Percentiles rank a stretch among this genome's conserved stretches.
These are phyloP conservation scores for Acrocephalus kingi DNA, from an alignment of 2,113 vertebrate species.

Conservation along the genomic window DNA sequence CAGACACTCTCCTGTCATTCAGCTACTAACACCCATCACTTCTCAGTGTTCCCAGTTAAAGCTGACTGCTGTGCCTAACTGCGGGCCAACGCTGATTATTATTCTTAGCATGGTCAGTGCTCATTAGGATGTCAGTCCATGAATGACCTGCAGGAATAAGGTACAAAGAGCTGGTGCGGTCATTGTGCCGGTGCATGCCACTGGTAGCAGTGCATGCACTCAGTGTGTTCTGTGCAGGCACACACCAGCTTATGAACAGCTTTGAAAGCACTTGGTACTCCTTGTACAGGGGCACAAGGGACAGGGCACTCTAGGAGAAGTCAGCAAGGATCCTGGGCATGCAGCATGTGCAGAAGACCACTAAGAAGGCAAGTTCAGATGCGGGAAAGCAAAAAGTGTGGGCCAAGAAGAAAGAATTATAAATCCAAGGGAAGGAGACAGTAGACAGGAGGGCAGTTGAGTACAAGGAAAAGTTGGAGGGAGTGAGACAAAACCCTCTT, in stretches of 20 bases:
- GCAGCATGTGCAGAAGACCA: background rate
- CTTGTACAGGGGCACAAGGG: background rate
- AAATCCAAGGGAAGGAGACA: background rate
- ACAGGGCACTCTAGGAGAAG: background rate
- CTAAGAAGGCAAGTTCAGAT: background rate
- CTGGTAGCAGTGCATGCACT: background rate
- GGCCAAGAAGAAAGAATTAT: background rate
- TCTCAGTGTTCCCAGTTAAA: slow-evolving; percentile 7
- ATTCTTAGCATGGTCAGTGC: background rate
- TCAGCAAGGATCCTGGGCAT: background rate
- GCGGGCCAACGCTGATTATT: background rate
- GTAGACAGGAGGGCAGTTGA: background rate
- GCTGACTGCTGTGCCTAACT: background rate
- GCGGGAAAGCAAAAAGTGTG: background rate
- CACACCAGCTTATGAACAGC: background rate
- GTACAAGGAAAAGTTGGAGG: background rate
- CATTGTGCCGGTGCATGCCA: background rate
- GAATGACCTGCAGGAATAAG: background rate
- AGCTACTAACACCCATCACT: slow-evolving; percentile 4
- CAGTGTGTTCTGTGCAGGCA: background rate
- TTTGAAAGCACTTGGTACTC: background rate
- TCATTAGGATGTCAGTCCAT: background rate
- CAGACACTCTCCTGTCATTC: slow-evolving; percentile 11
- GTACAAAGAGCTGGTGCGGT: background rate
- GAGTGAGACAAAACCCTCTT: background rate